phyloP scores from a whole-genome alignment of 2,797 vertebrate genomes.

The Crax fasciolata region DNA sequence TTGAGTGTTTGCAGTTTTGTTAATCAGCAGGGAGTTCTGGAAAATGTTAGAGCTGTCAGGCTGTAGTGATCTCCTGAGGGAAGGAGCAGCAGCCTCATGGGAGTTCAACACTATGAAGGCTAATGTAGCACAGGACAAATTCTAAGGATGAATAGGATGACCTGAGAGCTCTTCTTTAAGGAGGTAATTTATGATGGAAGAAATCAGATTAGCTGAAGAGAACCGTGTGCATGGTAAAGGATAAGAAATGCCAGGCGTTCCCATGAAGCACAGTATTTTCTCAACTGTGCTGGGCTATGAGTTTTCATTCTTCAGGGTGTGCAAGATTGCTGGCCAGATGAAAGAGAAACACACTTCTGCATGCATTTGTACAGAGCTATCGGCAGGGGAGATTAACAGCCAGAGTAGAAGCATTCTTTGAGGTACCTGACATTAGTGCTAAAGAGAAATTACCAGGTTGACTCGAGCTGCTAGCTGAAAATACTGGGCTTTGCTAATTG shows the following conservation, averaged over 20 bases:
- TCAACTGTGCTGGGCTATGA: neutral
- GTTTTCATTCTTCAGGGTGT: neutral
- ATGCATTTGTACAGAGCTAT: neutral
- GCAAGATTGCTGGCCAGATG: neutral
- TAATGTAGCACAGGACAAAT: neutral
- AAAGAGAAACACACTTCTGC: neutral
- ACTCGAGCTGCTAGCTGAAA: neutral
- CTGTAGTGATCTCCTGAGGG: neutral
- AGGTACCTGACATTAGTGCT: neutral
- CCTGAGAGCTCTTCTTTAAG: neutral
- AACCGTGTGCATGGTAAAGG: neutral
- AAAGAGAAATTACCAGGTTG: neutral
- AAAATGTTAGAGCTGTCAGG: slow-evolving; percentile 10
- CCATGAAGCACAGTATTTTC: neutral
- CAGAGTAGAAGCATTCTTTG: neutral
- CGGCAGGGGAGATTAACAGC: neutral
- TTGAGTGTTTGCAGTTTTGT: neutral
- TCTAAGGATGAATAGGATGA: neutral
- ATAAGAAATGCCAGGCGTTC: neutral
- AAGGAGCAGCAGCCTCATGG: neutral
- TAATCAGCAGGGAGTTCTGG: neutral
- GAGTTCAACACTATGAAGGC: neutral
- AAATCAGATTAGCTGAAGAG: neutral
- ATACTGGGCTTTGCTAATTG: neutral
- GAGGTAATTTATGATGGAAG: neutral